Base-by-base conservation (phyloP, 35 echinoderm and acorn worm genomes). In the Stichopus chloronotus region DNA sequence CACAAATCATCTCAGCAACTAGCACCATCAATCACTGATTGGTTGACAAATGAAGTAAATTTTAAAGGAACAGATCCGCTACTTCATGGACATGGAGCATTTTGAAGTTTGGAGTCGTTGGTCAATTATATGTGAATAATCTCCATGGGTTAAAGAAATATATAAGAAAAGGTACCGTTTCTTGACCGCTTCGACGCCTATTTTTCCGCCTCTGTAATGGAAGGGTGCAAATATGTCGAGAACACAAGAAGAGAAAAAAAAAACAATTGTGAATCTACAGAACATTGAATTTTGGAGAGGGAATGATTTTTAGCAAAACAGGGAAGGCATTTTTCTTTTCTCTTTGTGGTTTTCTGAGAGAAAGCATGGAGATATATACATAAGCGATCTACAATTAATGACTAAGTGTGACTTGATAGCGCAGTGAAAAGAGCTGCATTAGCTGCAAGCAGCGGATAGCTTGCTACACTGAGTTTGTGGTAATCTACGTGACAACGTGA, bases 141-240 rank as follows among this genome's bases (percentile, higher is more conserved):
- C 87, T 89, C 87, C 59, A 89, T 23, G 5, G 59, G 16, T 71
- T 65, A 71, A 89, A 72, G 59, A 63, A 89, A 71, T 89, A 71
- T 89, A 72, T 71, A 63, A 54, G 61, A 72, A 89, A 89, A 65
- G 87, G 87, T 89, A 89, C 87, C 87, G 87, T 89, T 89, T 89
- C 87, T 89, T 89, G 87, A 71, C 87, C 87, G 87, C 87, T 89
- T 69, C 87, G 87, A 72, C 87, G 87, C 87, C 87, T 89, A 89
- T 89, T 89, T 89, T 89, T 89, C 87, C 87, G 87, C 61, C 87
- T 89, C 87, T 89, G 87, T 72, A 89, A 89, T 89, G 59, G 87
- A 72, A 19, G 60, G 87, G 87, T 54, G 87, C 65, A 72, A 89
- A 89, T 71, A 85, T 85, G 82, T 85, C 82, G 87, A 72, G 87